Evolutionary conservation across 53 echinoderm and acorn worm genomes (phyloP).

Genomic region (Patiria pectinifera): DNA sequence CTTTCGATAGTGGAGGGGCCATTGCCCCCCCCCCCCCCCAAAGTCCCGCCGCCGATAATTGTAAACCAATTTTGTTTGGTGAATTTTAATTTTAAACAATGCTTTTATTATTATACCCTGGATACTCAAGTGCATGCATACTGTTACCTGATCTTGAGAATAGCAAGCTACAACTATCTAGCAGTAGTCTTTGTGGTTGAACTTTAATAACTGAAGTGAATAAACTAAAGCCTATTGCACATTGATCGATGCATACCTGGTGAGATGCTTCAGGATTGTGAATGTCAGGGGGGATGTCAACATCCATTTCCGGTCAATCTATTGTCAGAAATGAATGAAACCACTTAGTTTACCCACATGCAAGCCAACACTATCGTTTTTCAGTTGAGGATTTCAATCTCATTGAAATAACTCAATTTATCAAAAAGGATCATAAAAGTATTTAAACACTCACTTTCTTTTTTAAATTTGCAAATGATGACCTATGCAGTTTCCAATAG

Average conservation of each 20-base stretch:
- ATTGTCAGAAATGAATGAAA: background rate
- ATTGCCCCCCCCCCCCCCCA: background rate
- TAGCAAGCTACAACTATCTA: background rate
- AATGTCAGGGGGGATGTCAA: background rate
- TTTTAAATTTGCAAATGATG: no score
- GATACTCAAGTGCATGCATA: background rate
- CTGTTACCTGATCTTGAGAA: background rate
- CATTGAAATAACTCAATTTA: no score
- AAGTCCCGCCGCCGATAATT: constrained; percentile 24
- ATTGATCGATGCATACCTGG: background rate
- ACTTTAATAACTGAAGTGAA: background rate
- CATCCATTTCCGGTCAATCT: background rate
- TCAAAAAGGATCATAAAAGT: no score
- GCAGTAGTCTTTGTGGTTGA: background rate
- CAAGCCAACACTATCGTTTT: no score
- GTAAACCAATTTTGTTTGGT: background rate
- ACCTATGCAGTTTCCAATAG: no score
- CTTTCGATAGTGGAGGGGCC: constrained; percentile 17
- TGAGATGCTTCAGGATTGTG: background rate
- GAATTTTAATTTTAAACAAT: background rate
- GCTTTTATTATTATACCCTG: background rate
- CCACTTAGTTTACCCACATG: no score
- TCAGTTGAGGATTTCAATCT: no score
- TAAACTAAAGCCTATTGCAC: background rate
- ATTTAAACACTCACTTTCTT: no score